These are phyloP conservation scores for Chelonoidis abingdonii DNA, from an alignment of 2,113 vertebrate genomes.

Conservation along the genomic window DNA sequence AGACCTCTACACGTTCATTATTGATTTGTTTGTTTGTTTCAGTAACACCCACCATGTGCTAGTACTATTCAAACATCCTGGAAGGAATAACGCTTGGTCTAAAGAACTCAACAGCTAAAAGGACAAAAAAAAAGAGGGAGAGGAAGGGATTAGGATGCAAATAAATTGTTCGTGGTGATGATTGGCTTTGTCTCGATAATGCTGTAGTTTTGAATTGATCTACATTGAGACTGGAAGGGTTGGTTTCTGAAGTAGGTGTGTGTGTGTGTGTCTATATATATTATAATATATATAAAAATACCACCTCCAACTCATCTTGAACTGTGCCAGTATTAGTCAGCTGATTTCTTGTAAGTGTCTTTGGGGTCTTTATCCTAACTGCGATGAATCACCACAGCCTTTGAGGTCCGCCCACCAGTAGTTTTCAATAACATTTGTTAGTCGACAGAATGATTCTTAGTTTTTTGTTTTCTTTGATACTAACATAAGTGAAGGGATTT, in stretches of 20 bases:
- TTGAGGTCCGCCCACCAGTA: slow-evolving; percentile 1
- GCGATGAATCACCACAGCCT: slow-evolving; percentile 11
- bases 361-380: not conserved
- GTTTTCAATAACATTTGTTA: slow-evolving; percentile 38
- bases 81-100: not conserved
- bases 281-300: no score
- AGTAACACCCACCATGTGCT: not conserved
- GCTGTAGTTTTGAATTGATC: not conserved
- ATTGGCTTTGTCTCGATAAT: not conserved
- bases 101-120: not conserved
- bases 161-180: not conserved
- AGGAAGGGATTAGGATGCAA: not conserved
- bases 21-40: not conserved
- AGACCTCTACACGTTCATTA: not conserved
- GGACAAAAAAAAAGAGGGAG: not conserved
- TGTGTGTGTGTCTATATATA: no score
- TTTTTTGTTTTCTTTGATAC: slow-evolving; percentile 29
- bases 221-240: not conserved
- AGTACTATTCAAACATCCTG: not conserved
- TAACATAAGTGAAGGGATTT: slow-evolving; percentile 2
- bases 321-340: not conserved
- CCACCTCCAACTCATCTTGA: not conserved
- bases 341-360: slow-evolving; percentile 39
- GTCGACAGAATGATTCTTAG: not conserved
- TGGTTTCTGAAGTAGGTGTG: not conserved